A percentile compares a stretch with the other conserved stretches of the same genome.
These are phyloP conservation scores for Merluccius polli DNA, from an alignment of 2,797 vertebrate species.

Conservation along the genomic window DNA sequence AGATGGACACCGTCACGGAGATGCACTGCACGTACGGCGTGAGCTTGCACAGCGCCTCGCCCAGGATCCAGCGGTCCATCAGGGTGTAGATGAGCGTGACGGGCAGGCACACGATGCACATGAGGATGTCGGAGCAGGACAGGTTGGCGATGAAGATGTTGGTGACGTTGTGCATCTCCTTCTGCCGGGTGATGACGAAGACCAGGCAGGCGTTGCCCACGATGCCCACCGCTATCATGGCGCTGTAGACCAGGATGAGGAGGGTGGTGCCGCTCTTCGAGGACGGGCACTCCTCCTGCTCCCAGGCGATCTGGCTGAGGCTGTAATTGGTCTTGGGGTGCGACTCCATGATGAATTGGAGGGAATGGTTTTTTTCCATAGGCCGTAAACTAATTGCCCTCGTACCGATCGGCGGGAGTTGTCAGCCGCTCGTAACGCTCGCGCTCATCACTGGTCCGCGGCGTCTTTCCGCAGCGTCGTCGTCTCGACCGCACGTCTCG, in stretches of 20 bases:
- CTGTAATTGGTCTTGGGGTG: constrained; percentile 66
- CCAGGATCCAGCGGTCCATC: constrained; percentile 84
- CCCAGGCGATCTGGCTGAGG: constrained; percentile 53
- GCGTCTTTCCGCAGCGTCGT: constrained; percentile 26
- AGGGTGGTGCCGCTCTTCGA: constrained; percentile 76
- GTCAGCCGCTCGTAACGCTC: constrained; percentile 39
- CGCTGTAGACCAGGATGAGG: constrained; percentile 79
- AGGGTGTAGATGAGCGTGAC: constrained; percentile 82
- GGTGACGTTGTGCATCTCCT: constrained; percentile 84
- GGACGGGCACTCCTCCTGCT: constrained; percentile 58
- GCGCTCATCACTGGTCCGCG: constrained; percentile 29
- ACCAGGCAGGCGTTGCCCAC: constrained; percentile 82
- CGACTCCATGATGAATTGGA: constrained; percentile 59
- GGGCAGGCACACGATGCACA: constrained; percentile 78
- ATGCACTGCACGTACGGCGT: constrained; percentile 79
- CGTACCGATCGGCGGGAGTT: constrained; percentile 4
- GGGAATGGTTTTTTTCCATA: constrained; percentile 25
- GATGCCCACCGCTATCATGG: constrained; percentile 77
- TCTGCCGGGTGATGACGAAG: constrained; percentile 76
- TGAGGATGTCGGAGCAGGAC: constrained; percentile 81
- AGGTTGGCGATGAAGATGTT: constrained; percentile 84
- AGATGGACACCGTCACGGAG: constrained; percentile 78
- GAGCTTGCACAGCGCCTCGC: constrained; percentile 77
- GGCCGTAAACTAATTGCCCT: constrained; percentile 17
- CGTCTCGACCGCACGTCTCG: constrained; percentile 19